Evolutionary conservation across 1,140 invertebrate species (phyloP).

Genomic region (Phymorhynchus buccinoides): DNA sequence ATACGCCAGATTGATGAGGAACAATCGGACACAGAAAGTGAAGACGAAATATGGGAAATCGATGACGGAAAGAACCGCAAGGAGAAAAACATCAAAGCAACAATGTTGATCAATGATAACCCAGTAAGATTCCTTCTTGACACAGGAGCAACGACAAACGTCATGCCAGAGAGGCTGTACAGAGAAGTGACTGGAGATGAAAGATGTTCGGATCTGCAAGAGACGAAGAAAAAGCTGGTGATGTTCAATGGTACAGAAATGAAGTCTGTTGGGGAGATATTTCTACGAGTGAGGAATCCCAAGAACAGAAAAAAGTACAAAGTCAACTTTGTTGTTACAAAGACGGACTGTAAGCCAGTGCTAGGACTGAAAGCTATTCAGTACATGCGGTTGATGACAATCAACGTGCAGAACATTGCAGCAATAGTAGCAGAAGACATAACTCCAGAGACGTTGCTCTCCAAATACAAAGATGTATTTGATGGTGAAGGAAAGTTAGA

Average conservation of each 20-base stretch:
- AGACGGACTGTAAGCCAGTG: no score
- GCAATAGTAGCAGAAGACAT: neutral
- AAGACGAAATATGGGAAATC: neutral
- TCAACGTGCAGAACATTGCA: neutral
- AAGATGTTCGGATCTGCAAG: neutral
- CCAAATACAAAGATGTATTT: neutral
- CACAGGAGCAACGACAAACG: slow-evolving; percentile 8
- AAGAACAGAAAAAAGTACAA: slow-evolving; percentile 15
- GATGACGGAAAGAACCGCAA: neutral
- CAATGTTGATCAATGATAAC: neutral
- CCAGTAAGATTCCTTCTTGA: neutral
- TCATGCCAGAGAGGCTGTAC: neutral
- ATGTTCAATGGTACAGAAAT: neutral
- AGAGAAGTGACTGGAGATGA: neutral
- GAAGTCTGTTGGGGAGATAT: neutral
- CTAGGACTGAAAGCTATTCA: neutral
- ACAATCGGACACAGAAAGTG: neutral
- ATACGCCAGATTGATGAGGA: neutral
- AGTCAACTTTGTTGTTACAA: neutral
- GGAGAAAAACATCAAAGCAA: neutral
- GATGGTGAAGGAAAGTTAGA: neutral
- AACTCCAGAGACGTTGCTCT: no score
- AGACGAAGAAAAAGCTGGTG: neutral
- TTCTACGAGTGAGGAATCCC: neutral
- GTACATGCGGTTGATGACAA: neutral